phyloP scores from a whole-genome alignment of 2,797 vertebrate genomes.

The Gallirallus australis region DNA sequence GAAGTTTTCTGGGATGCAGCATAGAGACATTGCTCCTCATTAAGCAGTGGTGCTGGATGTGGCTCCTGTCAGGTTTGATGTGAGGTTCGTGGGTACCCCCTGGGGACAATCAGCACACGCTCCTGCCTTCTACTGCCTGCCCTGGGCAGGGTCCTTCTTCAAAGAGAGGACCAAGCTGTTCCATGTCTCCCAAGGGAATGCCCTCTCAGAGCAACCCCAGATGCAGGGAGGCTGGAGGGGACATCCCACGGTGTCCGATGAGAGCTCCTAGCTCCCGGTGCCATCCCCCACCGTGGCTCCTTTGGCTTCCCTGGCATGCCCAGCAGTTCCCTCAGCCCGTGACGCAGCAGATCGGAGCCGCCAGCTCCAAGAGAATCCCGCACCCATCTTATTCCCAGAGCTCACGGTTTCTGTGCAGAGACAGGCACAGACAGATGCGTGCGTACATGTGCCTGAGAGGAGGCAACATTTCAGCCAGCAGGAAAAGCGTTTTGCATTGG shows the following conservation, averaged over 20 bases:
- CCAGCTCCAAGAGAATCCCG: neutral
- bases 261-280: neutral
- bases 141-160: neutral
- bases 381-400: neutral
- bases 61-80: neutral
- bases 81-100: neutral
- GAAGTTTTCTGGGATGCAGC: neutral
- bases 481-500: neutral
- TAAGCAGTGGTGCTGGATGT: neutral
- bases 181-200: neutral
- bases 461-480: neutral
- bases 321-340: neutral
- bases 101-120: neutral
- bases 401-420: neutral
- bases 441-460: rapidly evolving
- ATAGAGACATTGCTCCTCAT: rapidly evolving
- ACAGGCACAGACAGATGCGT: rapidly evolving
- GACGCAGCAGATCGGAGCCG: neutral
- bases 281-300: rapidly evolving
- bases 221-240: rapidly evolving
- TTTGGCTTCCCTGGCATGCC: neutral
- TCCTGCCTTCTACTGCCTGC: neutral
- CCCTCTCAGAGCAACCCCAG: neutral
- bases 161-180: neutral
- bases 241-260: neutral